Evolutionary conservation across 2,888 invertebrate species (phyloP), one percentile per base, ranked within the genome.

Genomic region (Tachina lurida): DNA sequence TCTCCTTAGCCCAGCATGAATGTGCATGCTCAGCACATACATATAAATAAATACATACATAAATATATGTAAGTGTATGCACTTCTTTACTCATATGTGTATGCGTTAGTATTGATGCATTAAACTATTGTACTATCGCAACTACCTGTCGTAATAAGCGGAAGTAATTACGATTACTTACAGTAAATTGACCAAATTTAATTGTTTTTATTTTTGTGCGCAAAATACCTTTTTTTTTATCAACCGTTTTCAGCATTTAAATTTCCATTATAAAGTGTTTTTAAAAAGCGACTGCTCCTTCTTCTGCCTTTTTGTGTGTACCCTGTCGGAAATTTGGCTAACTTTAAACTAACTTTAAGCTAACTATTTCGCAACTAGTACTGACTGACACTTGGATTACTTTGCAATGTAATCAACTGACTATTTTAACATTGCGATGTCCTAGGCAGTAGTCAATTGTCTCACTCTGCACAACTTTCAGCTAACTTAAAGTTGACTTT

Each of bases 121-220:
- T 71, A 52, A 65, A 76, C 70, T 54, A 41, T 47, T 68, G 10
- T 45, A 52, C 71, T 67, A 79, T 76, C 60, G 47, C 45, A 77
- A 84, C 83, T 84, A 84, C 84, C 84, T 84, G 84, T 84, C 75
- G 79, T 87, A 87, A 87, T 87, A 84, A 86, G 87, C 84, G 84
- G 82, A 87, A 85, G 82, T 87, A 87, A 87, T 86, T 87, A 87
- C 84, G 84, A 87, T 87, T 87, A 87, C 85, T 87, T 83, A 79
- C 87, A 87, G 87, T 74, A 87, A 86, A 87, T 87, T 87, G 84
- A 78, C 84, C 84, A 87, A 87, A 87, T 87, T 87, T 85, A 87
- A 87, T 87, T 87, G 87, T 84, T 85, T 84, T 82, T 76, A 77
- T 76, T 79, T 86, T 75, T 70, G 81, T 75, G 60, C 49, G 22